Evolutionary conservation across 2,797 vertebrate genomes (phyloP), one percentile per base, ranked within the genome.

Genomic region (Naso thynnoides): DNA sequence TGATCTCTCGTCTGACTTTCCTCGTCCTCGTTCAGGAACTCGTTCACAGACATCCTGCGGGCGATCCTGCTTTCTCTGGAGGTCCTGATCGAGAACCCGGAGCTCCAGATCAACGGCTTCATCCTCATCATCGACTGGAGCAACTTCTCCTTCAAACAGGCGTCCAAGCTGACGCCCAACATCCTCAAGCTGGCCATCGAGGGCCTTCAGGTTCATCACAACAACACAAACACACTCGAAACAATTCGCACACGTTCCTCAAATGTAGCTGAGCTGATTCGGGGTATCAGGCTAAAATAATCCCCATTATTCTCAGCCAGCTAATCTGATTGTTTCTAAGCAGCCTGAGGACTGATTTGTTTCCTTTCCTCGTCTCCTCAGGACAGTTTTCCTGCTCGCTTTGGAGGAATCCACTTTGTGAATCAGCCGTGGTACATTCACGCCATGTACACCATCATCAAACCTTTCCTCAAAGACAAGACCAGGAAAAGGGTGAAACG

Each of bases 91-190:
- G 98, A 99, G 89, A 97, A 98, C 77, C 97, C 97, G 0, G 98
- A 98, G 91, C 96, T 98, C 47, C 98, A 99, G 91, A 97, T 99
- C 81, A 98, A 99, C 87, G 98, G 98, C 70, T 99, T 99, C 95
- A 95, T 99, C 90, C 94, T 99, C 90, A 99, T 99, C 92, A 99
- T 99, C 90, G 98, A 99, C 94, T 99, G 98, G 98, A 99, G 98
- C 94, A 98, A 99, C 94, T 99, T 99, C 93, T 98, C 98, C 82
- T 99, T 99, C 94, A 99, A 99, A 71, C 98, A 99, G 91, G 98
- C 98, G 16, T 99, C 98, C 39, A 99, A 99, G 73, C 96, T 99
- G 42, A 99, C 97, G 0, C 98, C 98, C 73, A 99, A 97, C 94
- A 98, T 99, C 95, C 95, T 99, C 33, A 95, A 97, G 58, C 92